Conservation (phyloP, 2,797 vertebrate genomes). For the Scarus forsteni region DNA sequence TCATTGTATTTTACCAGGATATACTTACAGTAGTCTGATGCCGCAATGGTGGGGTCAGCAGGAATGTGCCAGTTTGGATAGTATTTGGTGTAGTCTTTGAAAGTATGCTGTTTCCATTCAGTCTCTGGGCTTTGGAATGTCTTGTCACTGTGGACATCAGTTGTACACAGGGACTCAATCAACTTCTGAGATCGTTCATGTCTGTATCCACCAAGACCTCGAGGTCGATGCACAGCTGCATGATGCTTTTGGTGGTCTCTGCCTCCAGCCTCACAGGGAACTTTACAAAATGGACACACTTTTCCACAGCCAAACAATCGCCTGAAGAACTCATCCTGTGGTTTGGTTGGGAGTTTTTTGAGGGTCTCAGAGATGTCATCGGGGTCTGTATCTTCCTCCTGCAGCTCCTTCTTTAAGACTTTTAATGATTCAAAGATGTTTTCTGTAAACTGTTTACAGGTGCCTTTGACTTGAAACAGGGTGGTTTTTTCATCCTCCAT, state of each 20-base stretch:
- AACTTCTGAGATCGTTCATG: rapidly evolving
- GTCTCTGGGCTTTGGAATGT: rapidly evolving
- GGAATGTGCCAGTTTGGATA: slow-evolving; percentile 75
- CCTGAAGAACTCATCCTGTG: slow-evolving; percentile 64
- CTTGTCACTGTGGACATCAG: not conserved
- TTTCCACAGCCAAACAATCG: slow-evolving; percentile 63
- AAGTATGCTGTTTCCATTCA: rapidly evolving
- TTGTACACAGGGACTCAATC: slow-evolving; percentile 50
- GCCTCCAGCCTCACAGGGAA: slow-evolving; percentile 76
- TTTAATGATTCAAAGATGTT: slow-evolving; percentile 31
- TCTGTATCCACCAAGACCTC: slow-evolving; percentile 1
- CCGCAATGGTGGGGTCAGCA: slow-evolving; percentile 50
- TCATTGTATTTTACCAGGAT: slow-evolving; percentile 67
- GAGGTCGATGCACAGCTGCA: slow-evolving; percentile 64
- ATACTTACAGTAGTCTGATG: slow-evolving; percentile 77
- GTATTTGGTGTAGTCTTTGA: slow-evolving; percentile 23
- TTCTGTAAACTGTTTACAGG: slow-evolving; percentile 36
- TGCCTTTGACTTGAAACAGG: slow-evolving; percentile 61
- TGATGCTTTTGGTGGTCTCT: slow-evolving; percentile 57
- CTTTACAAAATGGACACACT: slow-evolving; percentile 75
- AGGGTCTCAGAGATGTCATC: slow-evolving; percentile 27
- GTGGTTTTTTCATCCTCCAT: slow-evolving; percentile 26
- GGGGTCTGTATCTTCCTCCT: slow-evolving; percentile 21
- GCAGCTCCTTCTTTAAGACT: slow-evolving; percentile 29
- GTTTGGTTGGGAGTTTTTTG: slow-evolving; percentile 47